phyloP scores from a whole-genome alignment of 2,113 vertebrate genomes.

The Myotis yumanensis region DNA sequence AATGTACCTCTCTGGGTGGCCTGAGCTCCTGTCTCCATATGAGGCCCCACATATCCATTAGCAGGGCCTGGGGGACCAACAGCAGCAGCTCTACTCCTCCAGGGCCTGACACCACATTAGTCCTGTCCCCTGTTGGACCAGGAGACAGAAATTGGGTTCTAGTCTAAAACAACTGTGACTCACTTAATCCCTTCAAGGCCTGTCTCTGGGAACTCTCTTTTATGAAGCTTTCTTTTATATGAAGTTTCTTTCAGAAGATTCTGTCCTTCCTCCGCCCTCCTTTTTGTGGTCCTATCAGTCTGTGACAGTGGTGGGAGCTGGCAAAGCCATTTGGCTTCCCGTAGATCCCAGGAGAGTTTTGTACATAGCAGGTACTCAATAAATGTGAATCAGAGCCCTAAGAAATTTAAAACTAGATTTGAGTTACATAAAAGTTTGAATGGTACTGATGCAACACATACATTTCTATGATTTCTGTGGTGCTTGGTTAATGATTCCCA shows the following conservation, averaged over 20 bases:
- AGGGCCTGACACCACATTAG: background rate
- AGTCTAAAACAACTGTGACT: background rate
- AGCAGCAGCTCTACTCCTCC: background rate
- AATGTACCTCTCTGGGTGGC: background rate
- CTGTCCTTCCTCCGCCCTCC: background rate
- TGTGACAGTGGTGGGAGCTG: background rate
- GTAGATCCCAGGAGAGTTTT: background rate
- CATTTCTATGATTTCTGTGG: background rate
- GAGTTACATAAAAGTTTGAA: background rate
- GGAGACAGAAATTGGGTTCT: background rate
- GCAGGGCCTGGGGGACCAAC: background rate
- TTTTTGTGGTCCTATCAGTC: background rate
- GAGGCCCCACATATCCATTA: background rate
- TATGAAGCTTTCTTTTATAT: slow-evolving; percentile 12
- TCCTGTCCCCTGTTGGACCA: background rate
- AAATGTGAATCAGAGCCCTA: background rate
- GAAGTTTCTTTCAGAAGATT: slow-evolving; percentile 18
- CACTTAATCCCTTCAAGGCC: background rate
- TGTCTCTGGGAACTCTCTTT: background rate
- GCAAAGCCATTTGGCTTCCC: background rate
- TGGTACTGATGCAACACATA: background rate
- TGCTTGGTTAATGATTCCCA: background rate
- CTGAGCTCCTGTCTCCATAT: background rate
- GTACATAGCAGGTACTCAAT: background rate
- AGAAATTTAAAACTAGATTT: slow-evolving; percentile 30